phyloP scores from a whole-genome alignment of 2,888 invertebrate species.

The Drosophila meridionalis region DNA sequence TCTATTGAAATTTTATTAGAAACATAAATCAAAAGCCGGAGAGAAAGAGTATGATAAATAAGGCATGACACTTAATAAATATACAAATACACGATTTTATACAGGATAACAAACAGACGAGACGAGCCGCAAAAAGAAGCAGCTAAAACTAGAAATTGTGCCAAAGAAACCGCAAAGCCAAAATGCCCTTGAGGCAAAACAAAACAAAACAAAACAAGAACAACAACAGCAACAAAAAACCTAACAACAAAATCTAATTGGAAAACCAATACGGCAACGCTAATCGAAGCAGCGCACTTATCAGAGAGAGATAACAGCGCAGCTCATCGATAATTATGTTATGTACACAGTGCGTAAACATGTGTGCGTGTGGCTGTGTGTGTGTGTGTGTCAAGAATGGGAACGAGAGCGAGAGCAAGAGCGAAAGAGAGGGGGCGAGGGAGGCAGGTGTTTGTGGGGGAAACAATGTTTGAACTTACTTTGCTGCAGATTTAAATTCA shows the following conservation, averaged over 20 bases:
- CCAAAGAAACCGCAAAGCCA: conserved; percentile 21
- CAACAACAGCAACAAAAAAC: conserved; percentile 13
- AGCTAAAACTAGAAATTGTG: background rate
- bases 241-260: conserved; percentile 61
- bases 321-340: conserved; percentile 62
- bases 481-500: conserved; percentile 83
- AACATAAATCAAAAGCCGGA: conserved; percentile 74
- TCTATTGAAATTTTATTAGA: conserved; percentile 80
- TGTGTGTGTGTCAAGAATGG: background rate
- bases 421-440: too few species aligned
- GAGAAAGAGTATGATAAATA: conserved; percentile 26
- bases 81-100: conserved; percentile 17
- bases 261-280: conserved; percentile 69
- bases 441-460: background rate
- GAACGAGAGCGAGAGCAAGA: background rate
- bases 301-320: conserved; percentile 56
- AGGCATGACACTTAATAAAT: conserved; percentile 40
- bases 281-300: conserved; percentile 58
- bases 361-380: background rate
- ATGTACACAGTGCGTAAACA: conserved; percentile 32
- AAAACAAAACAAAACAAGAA: conserved; percentile 42
- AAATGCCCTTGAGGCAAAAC: conserved; percentile 39
- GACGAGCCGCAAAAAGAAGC: conserved; percentile 2
- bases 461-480: conserved; percentile 75
- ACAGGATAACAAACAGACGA: conserved; percentile 19